phyloP scores from a whole-genome alignment of 2,797 vertebrate genomes.

The Phrynocephalus guinanensis region DNA sequence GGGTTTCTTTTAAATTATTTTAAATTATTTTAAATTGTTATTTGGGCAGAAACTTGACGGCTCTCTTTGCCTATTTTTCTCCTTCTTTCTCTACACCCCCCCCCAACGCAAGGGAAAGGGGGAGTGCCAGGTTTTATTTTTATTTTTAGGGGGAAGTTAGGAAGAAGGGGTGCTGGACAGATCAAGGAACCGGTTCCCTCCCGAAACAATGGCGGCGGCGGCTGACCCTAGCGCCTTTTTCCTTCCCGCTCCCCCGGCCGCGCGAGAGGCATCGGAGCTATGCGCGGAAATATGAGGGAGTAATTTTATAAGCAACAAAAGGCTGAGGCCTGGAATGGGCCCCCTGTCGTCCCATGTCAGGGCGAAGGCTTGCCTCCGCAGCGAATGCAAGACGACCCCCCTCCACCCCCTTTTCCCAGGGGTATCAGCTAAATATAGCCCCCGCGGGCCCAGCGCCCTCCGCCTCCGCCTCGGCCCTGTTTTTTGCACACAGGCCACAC shows the following conservation, averaged over 20 bases:
- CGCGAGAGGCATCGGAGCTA: constrained; percentile 78
- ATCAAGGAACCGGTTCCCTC: not conserved
- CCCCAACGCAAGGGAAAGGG: not conserved
- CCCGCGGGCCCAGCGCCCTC: constrained; percentile 11
- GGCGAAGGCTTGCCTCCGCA: constrained; percentile 87
- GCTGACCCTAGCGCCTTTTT: constrained; percentile 43
- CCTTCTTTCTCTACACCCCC: not conserved
- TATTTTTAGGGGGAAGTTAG: not conserved
- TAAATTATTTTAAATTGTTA: not conserved
- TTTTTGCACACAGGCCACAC: constrained; percentile 36
- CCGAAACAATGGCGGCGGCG: not conserved
- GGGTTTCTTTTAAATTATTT: not conserved
- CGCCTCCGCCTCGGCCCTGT: constrained; percentile 52
- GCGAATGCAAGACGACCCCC: constrained; percentile 85
- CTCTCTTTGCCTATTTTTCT: constrained; percentile 25
- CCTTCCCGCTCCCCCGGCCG: not conserved
- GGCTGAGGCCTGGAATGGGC: constrained; percentile 82
- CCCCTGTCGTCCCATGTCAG: constrained; percentile 85
- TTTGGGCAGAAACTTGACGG: constrained; percentile 61
- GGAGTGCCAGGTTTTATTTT: not conserved
- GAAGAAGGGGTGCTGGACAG: too few species aligned
- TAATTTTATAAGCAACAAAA: constrained; percentile 84
- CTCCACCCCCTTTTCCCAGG: constrained; percentile 89
- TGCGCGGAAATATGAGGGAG: constrained; percentile 82
- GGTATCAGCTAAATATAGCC: constrained; percentile 94